Evolutionary conservation across 2,113 vertebrate species (phyloP), one percentile per base, ranked within the genome.

Genomic region (Coregonus clupeaformis): DNA sequence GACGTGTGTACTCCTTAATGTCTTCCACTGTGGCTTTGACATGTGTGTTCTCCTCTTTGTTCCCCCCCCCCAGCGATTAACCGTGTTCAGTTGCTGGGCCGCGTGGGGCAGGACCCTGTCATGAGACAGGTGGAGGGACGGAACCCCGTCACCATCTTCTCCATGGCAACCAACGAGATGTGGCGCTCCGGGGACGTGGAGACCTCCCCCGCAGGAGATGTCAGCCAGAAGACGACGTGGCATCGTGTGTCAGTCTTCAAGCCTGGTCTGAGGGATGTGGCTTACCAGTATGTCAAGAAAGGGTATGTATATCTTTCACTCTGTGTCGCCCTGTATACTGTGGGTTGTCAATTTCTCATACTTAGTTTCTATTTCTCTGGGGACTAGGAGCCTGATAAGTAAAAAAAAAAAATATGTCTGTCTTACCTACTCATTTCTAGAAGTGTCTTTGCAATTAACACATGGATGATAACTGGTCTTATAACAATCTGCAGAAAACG

Each of bases 101-200:
- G 97, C 11, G 97, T 99, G 16, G 97, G 97, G 14, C 98, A 99
- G 88, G 97, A 99, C 84, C 97, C 98, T 0, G 93, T 99, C 70
- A 97, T 98, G 96, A 96, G 98, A 80, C 97, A 99, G 79, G 93
- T 94, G 72, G 97, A 99, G 0, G 96, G 97, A 9, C 95, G 94
- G 77, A 98, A 98, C 81, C 96, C 97, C 0, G 98, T 99, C 68
- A 98, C 97, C 49, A 98, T 99, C 89, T 99, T 99, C 92, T 98
- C 97, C 1, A 22, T 99, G 60, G 98, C 97, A 9, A 98, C 98
- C 67, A 99, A 99, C 49, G 98, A 99, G 88, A 96, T 98, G 94
- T 99, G 98, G 97, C 91, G 96, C 20, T 93, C 96, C 0, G 95
- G 94, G 30, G 97, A 97, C 0, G 92, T 79, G 14, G 96, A 96